phyloP scores from a whole-genome alignment of 2,797 vertebrate genomes.

The Bucorvus abyssinicus region DNA sequence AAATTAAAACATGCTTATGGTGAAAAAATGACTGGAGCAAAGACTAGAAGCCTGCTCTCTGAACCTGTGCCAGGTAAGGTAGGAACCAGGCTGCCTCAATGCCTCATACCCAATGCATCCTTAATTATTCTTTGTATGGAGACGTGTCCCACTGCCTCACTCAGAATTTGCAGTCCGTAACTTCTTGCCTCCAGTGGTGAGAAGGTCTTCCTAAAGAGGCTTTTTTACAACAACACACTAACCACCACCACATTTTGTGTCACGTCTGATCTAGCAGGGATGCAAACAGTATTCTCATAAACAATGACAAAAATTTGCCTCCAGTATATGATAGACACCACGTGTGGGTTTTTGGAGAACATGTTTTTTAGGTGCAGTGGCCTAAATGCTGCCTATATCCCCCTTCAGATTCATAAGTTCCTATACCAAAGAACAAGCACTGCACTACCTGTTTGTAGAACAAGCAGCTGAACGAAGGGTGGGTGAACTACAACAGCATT shows the following conservation, averaged over 20 bases:
- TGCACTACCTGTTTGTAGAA: neutral
- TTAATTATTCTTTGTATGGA: neutral
- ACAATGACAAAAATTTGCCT: neutral
- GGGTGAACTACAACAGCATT: neutral
- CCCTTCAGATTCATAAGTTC: neutral
- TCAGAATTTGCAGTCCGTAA: neutral
- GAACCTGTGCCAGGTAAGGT: neutral
- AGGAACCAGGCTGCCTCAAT: neutral
- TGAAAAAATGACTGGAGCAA: neutral
- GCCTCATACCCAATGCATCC: neutral
- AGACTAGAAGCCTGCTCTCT: neutral
- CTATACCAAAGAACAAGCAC: neutral
- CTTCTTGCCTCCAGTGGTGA: neutral
- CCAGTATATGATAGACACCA: neutral
- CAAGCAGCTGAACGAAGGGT: neutral
- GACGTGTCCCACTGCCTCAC: neutral
- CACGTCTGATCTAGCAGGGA: neutral
- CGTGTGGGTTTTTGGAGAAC: rapidly evolving
- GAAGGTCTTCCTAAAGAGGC: neutral
- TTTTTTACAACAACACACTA: neutral
- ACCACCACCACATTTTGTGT: neutral
- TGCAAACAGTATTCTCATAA: neutral
- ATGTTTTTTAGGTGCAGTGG: neutral
- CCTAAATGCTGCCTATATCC: neutral
- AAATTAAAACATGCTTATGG: neutral